phyloP scores from a whole-genome alignment of 53 echinoderm and acorn worm species.

The Actinopyga echinites region DNA sequence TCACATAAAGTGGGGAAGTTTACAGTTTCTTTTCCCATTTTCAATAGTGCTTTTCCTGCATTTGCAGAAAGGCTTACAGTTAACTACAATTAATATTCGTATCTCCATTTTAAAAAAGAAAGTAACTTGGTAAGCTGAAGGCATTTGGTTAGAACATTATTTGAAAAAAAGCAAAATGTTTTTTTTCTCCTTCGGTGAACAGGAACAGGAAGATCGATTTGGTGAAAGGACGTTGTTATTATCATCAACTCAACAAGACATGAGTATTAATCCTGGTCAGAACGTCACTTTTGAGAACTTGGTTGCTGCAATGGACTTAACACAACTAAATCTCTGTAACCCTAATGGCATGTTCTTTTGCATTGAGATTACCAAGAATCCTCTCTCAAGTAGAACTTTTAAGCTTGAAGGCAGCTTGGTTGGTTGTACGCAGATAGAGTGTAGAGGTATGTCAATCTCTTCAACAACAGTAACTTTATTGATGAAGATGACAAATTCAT shows the following conservation, averaged over 20 bases:
- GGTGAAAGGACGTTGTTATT: not conserved
- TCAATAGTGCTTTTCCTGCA: too few relatives aligned
- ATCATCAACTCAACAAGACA: not conserved
- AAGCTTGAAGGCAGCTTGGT: slow-evolving; percentile 6
- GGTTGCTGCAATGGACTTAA: not conserved
- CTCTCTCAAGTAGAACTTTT: slow-evolving; percentile 22
- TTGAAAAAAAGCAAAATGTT: too few relatives aligned
- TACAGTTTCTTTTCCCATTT: too few relatives aligned
- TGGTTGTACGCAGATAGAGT: slow-evolving; percentile 3
- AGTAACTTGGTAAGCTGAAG: too few relatives aligned
- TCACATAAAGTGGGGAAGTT: too few relatives aligned
- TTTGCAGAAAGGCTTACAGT: too few relatives aligned
- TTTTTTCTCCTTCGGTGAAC: not conserved
- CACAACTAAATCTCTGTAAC: not conserved
- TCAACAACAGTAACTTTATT: too few relatives aligned
- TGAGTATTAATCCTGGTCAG: not conserved
- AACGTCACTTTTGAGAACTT: not conserved
- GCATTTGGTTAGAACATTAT: too few relatives aligned
- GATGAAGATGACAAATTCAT: too few relatives aligned
- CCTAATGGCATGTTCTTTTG: not conserved
- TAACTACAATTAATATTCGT: too few relatives aligned
- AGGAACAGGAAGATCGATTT: slow-evolving; percentile 2
- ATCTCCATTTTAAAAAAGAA: too few relatives aligned
- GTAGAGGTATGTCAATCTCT: not conserved
- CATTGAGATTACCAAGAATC: not conserved